Percentiles rank a stretch among this genome's conserved stretches.
These are phyloP conservation scores for Malurus cyaneus DNA, from an alignment of 2,113 vertebrate genomes.

Conservation along the genomic window DNA sequence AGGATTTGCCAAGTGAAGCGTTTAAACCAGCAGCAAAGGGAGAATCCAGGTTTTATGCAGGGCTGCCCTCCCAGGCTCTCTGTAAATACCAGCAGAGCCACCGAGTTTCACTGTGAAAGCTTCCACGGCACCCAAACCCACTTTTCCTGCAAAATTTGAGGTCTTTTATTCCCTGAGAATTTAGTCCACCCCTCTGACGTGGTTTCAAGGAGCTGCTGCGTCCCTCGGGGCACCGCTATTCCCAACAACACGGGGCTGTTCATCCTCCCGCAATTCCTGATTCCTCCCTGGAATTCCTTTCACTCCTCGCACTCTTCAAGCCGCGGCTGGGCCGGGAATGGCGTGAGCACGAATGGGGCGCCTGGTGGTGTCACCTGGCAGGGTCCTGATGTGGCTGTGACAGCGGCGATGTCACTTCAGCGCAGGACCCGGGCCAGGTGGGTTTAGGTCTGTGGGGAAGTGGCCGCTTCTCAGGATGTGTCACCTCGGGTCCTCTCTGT, in stretches of 20 bases:
- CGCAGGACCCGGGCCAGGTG: fast-evolving
- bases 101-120: background rate
- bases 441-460: too few relatives aligned
- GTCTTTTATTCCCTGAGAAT: background rate
- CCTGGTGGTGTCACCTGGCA: background rate
- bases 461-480: too few relatives aligned
- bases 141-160: background rate
- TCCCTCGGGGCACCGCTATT: background rate
- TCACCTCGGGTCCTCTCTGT: too few relatives aligned
- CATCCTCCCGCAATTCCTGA: background rate
- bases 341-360: background rate
- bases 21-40: fast-evolving
- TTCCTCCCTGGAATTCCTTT: background rate
- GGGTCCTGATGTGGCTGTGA: background rate
- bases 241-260: background rate
- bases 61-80: background rate
- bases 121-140: background rate
- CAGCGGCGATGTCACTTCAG: background rate
- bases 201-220: background rate
- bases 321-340: background rate
- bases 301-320: background rate
- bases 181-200: background rate
- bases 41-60: background rate
- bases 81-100: background rate
- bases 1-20: background rate